Evolutionary conservation across 2,113 vertebrate species (phyloP).

Genomic region (Catharus bicknelli): DNA sequence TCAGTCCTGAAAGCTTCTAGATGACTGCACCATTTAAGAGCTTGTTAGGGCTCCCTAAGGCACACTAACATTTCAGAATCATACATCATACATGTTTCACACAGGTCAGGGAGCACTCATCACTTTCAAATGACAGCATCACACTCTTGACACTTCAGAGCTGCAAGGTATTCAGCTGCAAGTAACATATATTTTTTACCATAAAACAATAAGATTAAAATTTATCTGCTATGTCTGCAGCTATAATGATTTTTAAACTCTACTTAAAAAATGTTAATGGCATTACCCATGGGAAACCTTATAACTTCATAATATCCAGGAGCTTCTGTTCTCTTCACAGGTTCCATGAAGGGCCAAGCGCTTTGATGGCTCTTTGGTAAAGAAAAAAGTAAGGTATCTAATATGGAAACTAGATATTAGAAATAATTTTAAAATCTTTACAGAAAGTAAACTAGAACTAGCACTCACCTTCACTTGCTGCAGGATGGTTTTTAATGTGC

Average conservation of each 20-base stretch:
- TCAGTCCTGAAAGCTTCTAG: background rate
- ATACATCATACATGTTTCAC: background rate
- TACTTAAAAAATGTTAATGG: constrained; percentile 74
- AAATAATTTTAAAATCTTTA: constrained; percentile 44
- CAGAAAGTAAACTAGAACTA: background rate
- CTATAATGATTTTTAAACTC: constrained; percentile 52
- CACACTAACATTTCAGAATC: background rate
- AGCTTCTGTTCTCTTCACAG: constrained; percentile 98
- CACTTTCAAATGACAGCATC: background rate
- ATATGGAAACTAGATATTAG: constrained; percentile 63
- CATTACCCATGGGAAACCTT: constrained; percentile 97
- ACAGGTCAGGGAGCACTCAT: constrained; percentile 15
- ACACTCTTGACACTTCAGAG: background rate
- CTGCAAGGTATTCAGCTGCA: background rate
- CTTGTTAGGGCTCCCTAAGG: background rate
- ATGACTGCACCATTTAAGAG: background rate
- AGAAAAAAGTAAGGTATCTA: constrained; percentile 71
- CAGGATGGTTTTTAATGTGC: constrained; percentile 91
- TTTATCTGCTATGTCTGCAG: constrained; percentile 27
- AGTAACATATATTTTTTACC: background rate
- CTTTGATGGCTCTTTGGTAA: constrained; percentile 93
- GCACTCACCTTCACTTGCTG: constrained; percentile 94
- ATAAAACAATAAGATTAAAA: background rate
- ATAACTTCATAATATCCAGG: constrained; percentile 99
- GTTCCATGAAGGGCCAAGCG: constrained; percentile 99